Base-by-base conservation (phyloP, 2,113 vertebrate species). In the Aythya baeri region DNA sequence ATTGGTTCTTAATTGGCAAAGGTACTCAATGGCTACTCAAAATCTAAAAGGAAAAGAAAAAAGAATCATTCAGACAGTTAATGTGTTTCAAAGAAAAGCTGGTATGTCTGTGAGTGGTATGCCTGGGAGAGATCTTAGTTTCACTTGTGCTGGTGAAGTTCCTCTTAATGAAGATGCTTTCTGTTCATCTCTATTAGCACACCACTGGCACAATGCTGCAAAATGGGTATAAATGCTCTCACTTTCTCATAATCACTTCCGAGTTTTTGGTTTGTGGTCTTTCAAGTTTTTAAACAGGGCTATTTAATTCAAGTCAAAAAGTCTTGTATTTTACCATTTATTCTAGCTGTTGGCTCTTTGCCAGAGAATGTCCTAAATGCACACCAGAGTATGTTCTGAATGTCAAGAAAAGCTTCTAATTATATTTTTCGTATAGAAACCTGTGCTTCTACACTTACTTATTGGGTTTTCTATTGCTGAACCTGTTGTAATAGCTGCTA, bases 81-180 rank as follows among this genome's bases (percentile, higher is more conserved):
- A 59, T 0, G 1, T 36, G 11, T 86, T 91, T 13, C 11, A 81
- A 80, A 84, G 68, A 62, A 81, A 86, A 86, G 23, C 18, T 1
- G 1, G 41, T 44, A 13, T 1, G 29, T 41, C 2, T 43, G 2
- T 54, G 61, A 88, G 4, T 36, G 71, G 31, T 27, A 49, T 88
- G 8, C 16, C 34, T 70, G 31, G 26, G 36, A 58, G 29, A 76
- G 38, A 55, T 57, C 13, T 61, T 85, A 9, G 8, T 77, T 93
- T 85, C 34, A 5, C 7, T 58, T 17, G 7, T 5, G 11, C 79
- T 44, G 27, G 10, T 38, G 14, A 43, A 54, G 11, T 70, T 81
- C 7, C 9, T 71, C 0, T 1, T 83, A 18, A 68, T 4, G 9
- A 13, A 27, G 6, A 2, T n/a, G 76, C 38, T 2, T 62, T 59